Percentiles rank a stretch among this genome's conserved stretches.
Evolutionary conservation across 2,888 invertebrate species (phyloP).

Genomic region (Troilus luridus): DNA sequence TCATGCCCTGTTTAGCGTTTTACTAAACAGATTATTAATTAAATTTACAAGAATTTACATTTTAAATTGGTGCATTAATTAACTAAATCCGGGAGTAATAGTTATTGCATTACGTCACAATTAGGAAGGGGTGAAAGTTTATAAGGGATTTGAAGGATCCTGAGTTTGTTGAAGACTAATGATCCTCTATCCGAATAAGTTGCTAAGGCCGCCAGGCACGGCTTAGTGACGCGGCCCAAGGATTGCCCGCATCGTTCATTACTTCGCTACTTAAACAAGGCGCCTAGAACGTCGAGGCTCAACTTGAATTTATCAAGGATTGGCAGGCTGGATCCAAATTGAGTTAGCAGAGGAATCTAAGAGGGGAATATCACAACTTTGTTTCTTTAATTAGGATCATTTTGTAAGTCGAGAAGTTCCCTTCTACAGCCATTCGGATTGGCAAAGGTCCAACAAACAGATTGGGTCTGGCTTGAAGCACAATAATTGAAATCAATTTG

Average conservation of each 20-base stretch:
- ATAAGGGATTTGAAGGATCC: constrained; percentile 28
- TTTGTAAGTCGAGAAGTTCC: not conserved
- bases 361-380: not conserved
- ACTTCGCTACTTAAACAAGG: not conserved
- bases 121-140: not conserved
- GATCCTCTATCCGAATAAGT: not conserved
- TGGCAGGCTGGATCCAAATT: not conserved
- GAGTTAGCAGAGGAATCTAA: not conserved
- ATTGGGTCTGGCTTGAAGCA: not conserved
- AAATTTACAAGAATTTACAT: not conserved
- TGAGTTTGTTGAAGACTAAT: not conserved
- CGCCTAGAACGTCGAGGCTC: not conserved
- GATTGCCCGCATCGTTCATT: constrained; percentile 14
- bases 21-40: not conserved
- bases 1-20: not conserved
- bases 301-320: not conserved
- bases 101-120: not conserved
- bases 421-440: not conserved
- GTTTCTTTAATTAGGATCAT: constrained; percentile 15
- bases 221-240: not conserved
- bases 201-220: not conserved
- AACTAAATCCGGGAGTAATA: not conserved
- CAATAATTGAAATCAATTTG: not conserved
- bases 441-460: not conserved
- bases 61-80: not conserved